phyloP scores from a whole-genome alignment of 2,797 vertebrate species.

The Trachurus trachurus region DNA sequence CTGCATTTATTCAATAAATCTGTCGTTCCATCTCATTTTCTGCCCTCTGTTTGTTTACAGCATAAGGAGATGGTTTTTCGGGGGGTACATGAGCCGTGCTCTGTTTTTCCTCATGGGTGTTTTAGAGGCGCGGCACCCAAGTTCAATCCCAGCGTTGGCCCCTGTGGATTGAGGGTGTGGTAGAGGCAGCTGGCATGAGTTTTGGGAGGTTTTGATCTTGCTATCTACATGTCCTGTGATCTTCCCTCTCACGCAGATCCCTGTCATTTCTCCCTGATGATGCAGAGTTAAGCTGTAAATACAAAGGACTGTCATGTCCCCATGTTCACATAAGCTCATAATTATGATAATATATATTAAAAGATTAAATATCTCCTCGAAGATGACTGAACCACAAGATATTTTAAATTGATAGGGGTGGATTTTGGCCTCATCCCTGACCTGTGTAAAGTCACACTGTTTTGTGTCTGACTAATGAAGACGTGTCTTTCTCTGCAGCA shows the following conservation, averaged over 20 bases:
- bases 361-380: background rate
- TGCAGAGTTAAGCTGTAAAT: slow-evolving; percentile 20
- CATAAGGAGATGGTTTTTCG: background rate
- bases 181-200: slow-evolving; percentile 58
- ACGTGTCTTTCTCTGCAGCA: slow-evolving; percentile 20
- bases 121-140: slow-evolving; percentile 31
- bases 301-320: slow-evolving; percentile 8
- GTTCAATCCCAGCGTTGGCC: slow-evolving; percentile 24
- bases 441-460: background rate
- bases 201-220: slow-evolving; percentile 64
- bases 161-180: slow-evolving; percentile 50
- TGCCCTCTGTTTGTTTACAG: slow-evolving; percentile 53
- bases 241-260: slow-evolving; percentile 48
- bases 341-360: slow-evolving; percentile 15
- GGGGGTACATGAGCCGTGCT: slow-evolving; percentile 20
- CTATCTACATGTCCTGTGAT: slow-evolving; percentile 52
- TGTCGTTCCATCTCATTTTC: slow-evolving; percentile 40
- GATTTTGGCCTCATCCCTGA: background rate
- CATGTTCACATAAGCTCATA: background rate
- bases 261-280: slow-evolving; percentile 37
- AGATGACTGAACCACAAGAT: background rate
- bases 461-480: slow-evolving; percentile 25
- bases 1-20: slow-evolving; percentile 49
- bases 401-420: background rate
- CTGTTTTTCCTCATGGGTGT: background rate